phyloP scores from a whole-genome alignment of 2,113 vertebrate species.

The Rhinopomastus cyanomelas region DNA sequence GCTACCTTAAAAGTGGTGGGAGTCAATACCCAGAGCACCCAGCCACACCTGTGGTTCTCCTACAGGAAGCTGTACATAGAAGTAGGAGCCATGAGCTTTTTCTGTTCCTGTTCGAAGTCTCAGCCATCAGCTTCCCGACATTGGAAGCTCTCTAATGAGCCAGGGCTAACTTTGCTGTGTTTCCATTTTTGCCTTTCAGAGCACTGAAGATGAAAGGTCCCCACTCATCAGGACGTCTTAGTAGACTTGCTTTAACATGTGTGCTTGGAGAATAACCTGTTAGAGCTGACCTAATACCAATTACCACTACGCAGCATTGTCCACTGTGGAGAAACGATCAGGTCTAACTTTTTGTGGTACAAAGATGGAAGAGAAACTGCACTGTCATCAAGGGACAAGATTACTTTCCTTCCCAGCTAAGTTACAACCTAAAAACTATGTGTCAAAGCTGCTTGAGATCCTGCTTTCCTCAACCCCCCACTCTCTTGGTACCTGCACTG shows the following conservation, averaged over 20 bases:
- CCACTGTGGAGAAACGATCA: not conserved
- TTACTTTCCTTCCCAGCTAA: not conserved
- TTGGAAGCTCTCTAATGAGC: not conserved
- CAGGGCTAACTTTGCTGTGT: not conserved
- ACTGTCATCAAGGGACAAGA: not conserved
- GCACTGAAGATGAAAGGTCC: constrained; percentile 74
- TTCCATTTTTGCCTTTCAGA: constrained; percentile 42
- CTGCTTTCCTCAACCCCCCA: not conserved
- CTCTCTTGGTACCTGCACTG: not conserved
- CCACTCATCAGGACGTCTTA: constrained; percentile 75
- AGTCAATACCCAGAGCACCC: not conserved
- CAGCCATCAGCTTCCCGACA: not conserved
- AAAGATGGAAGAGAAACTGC: not conserved
- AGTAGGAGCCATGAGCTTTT: not conserved
- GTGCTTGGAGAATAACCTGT: constrained; percentile 22
- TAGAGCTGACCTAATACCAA: constrained; percentile 30
- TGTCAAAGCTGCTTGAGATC: not conserved
- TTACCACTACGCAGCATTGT: not conserved
- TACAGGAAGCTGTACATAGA: not conserved
- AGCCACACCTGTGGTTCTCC: not conserved
- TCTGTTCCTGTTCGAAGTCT: not conserved
- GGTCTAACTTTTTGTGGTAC: not conserved
- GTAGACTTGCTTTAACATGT: not conserved
- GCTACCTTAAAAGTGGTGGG: not conserved
- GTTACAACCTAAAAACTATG: not conserved